These are phyloP conservation scores for Dasyornis broadbenti DNA, from an alignment of 2,113 vertebrate species.

Conservation along the genomic window DNA sequence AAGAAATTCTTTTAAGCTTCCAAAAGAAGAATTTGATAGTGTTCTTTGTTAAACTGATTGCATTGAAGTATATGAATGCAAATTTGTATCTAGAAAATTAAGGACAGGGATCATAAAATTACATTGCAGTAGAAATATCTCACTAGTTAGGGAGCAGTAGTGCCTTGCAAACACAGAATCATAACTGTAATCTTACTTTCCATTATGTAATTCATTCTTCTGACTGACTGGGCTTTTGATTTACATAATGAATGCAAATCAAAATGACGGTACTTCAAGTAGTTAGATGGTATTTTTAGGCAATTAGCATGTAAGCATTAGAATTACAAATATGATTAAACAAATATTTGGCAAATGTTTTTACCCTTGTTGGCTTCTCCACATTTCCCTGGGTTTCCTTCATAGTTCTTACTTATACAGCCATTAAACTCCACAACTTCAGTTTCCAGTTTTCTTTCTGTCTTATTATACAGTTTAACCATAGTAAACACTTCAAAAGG, in stretches of 20 bases:
- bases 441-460: background rate
- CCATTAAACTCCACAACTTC: background rate
- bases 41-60: background rate
- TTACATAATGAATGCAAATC: conserved; percentile 12
- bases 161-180: background rate
- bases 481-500: background rate
- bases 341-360: conserved; percentile 1
- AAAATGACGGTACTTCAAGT: background rate
- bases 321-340: conserved; percentile 13
- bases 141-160: background rate
- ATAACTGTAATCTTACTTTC: background rate
- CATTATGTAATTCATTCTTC: background rate
- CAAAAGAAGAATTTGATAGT: background rate
- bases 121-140: background rate
- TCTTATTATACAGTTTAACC: background rate
- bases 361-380: background rate
- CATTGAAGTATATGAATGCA: background rate
- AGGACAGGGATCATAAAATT: background rate
- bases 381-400: background rate
- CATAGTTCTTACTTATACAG: background rate
- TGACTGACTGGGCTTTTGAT: conserved; percentile 13
- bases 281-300: background rate
- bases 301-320: conserved; percentile 17
- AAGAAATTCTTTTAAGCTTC: background rate
- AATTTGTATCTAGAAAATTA: background rate